Evolutionary conservation across 1,140 invertebrate genomes (phyloP).

Genomic region (Bombus fervidus): DNA sequence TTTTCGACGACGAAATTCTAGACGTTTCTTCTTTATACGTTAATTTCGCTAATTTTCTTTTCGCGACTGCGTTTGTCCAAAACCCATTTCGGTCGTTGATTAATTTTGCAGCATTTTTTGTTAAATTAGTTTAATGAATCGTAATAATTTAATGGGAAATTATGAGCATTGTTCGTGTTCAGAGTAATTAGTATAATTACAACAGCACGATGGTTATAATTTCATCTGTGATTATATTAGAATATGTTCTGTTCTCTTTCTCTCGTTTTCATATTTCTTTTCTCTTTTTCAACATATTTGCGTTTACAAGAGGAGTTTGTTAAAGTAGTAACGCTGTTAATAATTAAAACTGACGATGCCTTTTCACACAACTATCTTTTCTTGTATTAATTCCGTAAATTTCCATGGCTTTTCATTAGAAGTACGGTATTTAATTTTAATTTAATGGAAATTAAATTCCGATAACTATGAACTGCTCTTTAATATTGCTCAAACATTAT

Average conservation of each 20-base stretch:
- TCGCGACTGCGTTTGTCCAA: neutral
- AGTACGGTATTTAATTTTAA: neutral
- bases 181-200: slow-evolving; percentile 31
- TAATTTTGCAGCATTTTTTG: neutral
- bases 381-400: too few species aligned
- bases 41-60: neutral
- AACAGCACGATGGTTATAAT: neutral
- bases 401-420: neutral
- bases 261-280: neutral
- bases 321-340: neutral
- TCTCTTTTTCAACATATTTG: neutral
- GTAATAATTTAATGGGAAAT: slow-evolving; percentile 34
- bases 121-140: slow-evolving; percentile 29
- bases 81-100: neutral
- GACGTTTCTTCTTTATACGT: neutral
- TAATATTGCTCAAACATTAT: neutral
- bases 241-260: neutral
- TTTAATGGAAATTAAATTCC: neutral
- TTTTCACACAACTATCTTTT: too few species aligned
- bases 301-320: neutral
- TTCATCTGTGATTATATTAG: neutral
- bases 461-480: neutral
- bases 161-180: neutral
- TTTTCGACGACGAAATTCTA: neutral
- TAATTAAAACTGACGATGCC: neutral